Percentiles rank a stretch among this genome's conserved stretches.
Evolutionary conservation across 1,140 invertebrate genomes (phyloP).

Genomic region (Aplysia californica): DNA sequence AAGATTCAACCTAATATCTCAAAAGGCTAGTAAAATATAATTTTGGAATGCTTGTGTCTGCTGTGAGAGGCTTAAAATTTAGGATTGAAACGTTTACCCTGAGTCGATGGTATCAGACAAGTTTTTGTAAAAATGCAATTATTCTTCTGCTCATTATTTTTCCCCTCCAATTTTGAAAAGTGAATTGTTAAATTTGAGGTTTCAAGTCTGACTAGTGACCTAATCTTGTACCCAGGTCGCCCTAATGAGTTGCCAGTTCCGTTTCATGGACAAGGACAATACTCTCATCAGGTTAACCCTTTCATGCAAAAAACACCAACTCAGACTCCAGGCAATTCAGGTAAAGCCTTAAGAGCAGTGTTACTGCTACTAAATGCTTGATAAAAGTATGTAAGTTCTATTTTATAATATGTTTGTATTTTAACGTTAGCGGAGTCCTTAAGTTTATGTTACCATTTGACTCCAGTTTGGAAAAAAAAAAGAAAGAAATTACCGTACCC

Average conservation of each 20-base stretch:
- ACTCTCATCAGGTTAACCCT: slow-evolving; percentile 61
- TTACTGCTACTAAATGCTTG: too few relatives aligned
- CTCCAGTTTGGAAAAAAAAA: too few relatives aligned
- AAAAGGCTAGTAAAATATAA: too few relatives aligned
- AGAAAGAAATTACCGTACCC: too few relatives aligned
- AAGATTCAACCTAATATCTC: too few relatives aligned
- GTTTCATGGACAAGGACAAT: slow-evolving; percentile 64
- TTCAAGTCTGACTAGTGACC: not conserved
- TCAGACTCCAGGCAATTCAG: slow-evolving; percentile 61
- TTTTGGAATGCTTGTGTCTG: not conserved
- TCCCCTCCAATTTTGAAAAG: too few relatives aligned
- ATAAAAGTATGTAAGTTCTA: too few relatives aligned
- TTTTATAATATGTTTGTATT: too few relatives aligned
- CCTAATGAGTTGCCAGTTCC: slow-evolving; percentile 60
- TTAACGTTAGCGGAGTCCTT: too few relatives aligned
- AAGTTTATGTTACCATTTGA: too few relatives aligned
- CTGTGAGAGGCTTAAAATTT: not conserved
- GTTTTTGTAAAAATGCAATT: too few relatives aligned
- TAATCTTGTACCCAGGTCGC: slow-evolving; percentile 32
- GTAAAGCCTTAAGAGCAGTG: slow-evolving; percentile 40
- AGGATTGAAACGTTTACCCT: not conserved
- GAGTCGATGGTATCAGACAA: not conserved
- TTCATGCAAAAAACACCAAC: slow-evolving; percentile 51
- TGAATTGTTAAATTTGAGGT: not conserved
- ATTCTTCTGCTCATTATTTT: too few relatives aligned